Evolutionary conservation across 2,888 invertebrate species (phyloP).

Genomic region (Cephus rjabovi): DNA sequence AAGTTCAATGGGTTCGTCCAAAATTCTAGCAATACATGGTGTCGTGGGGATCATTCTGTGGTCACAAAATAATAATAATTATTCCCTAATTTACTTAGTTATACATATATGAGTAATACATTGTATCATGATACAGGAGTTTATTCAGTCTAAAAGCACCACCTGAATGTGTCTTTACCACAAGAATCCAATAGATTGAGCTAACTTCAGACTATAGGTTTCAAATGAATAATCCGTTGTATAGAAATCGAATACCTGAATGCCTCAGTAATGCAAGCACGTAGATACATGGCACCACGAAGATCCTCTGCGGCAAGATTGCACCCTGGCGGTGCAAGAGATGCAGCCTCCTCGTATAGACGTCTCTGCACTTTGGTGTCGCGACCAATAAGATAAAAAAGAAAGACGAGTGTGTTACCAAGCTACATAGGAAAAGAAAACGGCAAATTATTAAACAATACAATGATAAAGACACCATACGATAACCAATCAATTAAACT

Average conservation of each 20-base stretch:
- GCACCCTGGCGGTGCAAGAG: slow-evolving; percentile 69
- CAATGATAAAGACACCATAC: background rate
- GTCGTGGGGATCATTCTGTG: slow-evolving; percentile 78
- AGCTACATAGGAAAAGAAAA: slow-evolving; percentile 68
- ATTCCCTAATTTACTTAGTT: too few species aligned
- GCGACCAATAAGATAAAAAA: slow-evolving; percentile 79
- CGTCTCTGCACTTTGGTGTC: slow-evolving; percentile 75
- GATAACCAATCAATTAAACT: slow-evolving; percentile 36
- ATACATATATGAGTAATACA: background rate
- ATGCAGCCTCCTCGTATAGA: slow-evolving; percentile 75
- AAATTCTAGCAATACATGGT: slow-evolving; percentile 81
- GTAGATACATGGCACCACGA: slow-evolving; percentile 77
- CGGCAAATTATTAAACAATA: background rate
- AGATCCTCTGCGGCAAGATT: slow-evolving; percentile 72
- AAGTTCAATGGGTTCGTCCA: slow-evolving; percentile 78
- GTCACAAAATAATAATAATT: background rate
- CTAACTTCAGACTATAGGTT: background rate
- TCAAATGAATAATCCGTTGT: background rate
- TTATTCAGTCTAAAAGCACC: too few species aligned
- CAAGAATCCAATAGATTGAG: background rate
- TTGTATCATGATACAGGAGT: background rate
- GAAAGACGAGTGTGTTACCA: slow-evolving; percentile 84
- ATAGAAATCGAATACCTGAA: slow-evolving; percentile 68
- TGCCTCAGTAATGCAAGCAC: slow-evolving; percentile 83
- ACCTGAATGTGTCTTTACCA: background rate